A percentile compares a stretch with the other conserved stretches of the same genome.
Evolutionary conservation across 1,140 invertebrate genomes (phyloP).

Genomic region (Ostrea edulis): DNA sequence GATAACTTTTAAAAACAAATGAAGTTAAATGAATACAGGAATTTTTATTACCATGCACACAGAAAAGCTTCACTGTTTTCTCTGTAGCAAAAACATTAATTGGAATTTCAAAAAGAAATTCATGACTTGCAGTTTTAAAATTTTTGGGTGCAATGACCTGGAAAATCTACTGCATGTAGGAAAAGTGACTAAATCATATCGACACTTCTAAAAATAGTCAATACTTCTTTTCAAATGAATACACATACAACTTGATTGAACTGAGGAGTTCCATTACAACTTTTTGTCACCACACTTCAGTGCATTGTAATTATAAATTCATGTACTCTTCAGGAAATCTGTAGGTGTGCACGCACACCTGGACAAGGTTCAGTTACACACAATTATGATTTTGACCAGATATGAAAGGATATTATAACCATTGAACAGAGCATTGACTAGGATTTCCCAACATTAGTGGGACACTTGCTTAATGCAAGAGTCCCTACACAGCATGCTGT

Average conservation of each 20-base stretch:
- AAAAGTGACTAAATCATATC: not conserved
- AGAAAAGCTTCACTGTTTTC: too few species aligned
- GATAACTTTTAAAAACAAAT: too few species aligned
- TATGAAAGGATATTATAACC: not conserved
- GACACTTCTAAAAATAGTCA: not conserved
- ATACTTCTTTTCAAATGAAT: not conserved
- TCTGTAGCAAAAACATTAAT: too few species aligned
- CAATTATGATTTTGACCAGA: not conserved
- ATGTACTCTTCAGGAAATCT: not conserved
- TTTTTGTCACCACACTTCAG: not conserved
- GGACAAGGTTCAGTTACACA: not conserved
- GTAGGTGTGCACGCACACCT: not conserved
- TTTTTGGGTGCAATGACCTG: not conserved
- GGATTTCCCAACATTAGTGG: conserved; percentile 4
- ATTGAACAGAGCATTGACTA: not conserved
- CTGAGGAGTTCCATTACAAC: not conserved
- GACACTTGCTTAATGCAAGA: not conserved
- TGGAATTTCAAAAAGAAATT: not conserved
- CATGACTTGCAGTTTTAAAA: not conserved
- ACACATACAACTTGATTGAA: not conserved
- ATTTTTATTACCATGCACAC: too few species aligned
- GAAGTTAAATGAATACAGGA: too few species aligned
- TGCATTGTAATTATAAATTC: not conserved
- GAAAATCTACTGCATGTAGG: not conserved
- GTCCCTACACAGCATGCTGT: not conserved